Percentiles rank a stretch among this genome's conserved stretches.
Evolutionary conservation across 2,888 invertebrate species (phyloP).

Genomic region (Drosophila vallismaia): DNA sequence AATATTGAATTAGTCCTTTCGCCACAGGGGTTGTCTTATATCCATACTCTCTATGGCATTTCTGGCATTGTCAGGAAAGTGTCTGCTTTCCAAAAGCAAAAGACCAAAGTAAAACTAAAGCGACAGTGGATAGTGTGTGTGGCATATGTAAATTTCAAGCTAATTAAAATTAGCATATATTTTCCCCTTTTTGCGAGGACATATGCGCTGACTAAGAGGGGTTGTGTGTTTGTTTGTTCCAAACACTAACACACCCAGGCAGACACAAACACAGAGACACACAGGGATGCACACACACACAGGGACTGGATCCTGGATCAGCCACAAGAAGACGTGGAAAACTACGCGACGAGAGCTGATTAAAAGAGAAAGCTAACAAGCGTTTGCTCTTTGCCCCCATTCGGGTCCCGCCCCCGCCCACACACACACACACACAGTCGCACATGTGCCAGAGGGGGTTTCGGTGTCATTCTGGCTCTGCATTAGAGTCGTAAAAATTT

Average conservation of each 20-base stretch:
- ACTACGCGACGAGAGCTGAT: conserved; percentile 63
- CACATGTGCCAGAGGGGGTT: conserved; percentile 13
- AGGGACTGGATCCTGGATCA: conserved; percentile 27
- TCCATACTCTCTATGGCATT: too few species aligned
- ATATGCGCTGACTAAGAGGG: conserved; percentile 17
- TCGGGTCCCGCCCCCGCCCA: not conserved
- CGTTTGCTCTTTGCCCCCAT: conserved; percentile 63
- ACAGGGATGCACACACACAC: not conserved
- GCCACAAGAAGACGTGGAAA: conserved; percentile 28
- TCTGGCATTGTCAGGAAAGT: not conserved
- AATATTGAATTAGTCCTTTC: conserved; percentile 29
- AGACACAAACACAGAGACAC: not conserved
- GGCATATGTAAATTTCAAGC: conserved; percentile 74
- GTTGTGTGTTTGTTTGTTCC: conserved; percentile 26
- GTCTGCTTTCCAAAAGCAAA: conserved; percentile 2
- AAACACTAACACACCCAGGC: not conserved
- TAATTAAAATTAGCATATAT: conserved; percentile 77
- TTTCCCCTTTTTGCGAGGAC: conserved; percentile 35
- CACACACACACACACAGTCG: not conserved
- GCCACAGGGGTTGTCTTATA: not conserved
- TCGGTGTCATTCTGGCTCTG: conserved; percentile 53
- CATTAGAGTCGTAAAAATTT: conserved; percentile 70
- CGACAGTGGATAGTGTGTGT: conserved; percentile 48
- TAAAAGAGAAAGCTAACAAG: conserved; percentile 73
- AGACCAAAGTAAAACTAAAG: conserved; percentile 12